Evolutionary conservation across 2,113 vertebrate genomes (phyloP).

Genomic region (Protomyctophum bolini): DNA sequence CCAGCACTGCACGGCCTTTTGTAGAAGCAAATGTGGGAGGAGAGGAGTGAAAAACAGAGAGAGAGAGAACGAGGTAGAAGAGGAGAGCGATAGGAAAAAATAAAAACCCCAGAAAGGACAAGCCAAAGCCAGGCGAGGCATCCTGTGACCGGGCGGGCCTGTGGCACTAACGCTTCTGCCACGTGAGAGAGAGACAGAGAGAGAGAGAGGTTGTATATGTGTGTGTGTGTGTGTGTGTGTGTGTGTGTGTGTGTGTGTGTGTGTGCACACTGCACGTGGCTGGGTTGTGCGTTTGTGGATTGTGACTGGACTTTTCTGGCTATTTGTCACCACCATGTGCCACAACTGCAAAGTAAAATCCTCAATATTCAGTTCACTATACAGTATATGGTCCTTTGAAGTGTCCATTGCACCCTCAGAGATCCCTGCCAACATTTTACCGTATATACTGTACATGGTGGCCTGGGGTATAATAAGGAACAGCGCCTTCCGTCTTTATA

Average conservation of each 20-base stretch:
- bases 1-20: slow-evolving; percentile 40
- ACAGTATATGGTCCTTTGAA: too few species aligned
- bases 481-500: too few species aligned
- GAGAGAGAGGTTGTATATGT: slow-evolving; percentile 5
- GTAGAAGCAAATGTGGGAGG: slow-evolving; percentile 27
- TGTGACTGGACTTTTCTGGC: slow-evolving; percentile 12
- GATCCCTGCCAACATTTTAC: too few species aligned
- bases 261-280: not conserved
- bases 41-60: not conserved
- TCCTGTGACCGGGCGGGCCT: not conserved
- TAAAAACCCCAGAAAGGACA: not conserved
- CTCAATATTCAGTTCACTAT: too few species aligned
- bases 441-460: too few species aligned
- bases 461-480: too few species aligned
- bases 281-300: not conserved
- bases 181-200: slow-evolving; percentile 18
- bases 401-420: too few species aligned
- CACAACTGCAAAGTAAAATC: slow-evolving; percentile 3
- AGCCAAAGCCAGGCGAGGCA: not conserved
- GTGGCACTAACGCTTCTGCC: slow-evolving; percentile 22
- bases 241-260: not conserved
- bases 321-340: slow-evolving; percentile 8
- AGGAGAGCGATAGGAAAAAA: slow-evolving; percentile 1
- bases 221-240: slow-evolving; percentile 10
- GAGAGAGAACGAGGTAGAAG: slow-evolving; percentile 2